These are phyloP conservation scores for Stegostoma tigrinum DNA, from an alignment of 2,113 vertebrate species.

Conservation along the genomic window DNA sequence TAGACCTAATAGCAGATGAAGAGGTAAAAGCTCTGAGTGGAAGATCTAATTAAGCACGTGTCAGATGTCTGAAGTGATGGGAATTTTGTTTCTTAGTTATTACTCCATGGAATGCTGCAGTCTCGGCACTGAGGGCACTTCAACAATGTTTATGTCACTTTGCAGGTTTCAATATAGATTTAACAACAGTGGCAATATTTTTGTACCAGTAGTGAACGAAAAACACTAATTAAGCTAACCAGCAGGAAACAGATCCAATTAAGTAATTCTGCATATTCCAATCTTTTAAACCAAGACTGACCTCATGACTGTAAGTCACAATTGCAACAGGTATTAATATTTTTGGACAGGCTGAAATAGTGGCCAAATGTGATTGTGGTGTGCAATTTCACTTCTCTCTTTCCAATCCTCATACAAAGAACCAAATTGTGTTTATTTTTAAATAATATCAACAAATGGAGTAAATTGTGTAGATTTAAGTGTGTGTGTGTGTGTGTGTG, in stretches of 20 bases:
- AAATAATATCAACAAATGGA: neutral
- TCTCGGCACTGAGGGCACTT: no score
- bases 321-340: neutral
- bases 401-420: neutral
- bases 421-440: neutral
- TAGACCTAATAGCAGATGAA: neutral
- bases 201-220: neutral
- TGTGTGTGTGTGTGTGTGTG: no score
- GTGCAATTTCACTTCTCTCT: neutral
- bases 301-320: conserved; percentile 23
- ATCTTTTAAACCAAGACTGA: neutral
- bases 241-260: neutral
- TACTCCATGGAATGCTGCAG: neutral
- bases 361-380: neutral
- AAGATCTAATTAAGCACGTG: neutral
- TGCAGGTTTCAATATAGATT: neutral
- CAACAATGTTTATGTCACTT: neutral
- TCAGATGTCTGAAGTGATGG: neutral
- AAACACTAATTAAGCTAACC: conserved; percentile 8
- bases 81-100: neutral
- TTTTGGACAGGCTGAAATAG: neutral
- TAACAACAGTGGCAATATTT: neutral
- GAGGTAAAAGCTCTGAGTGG: neutral
- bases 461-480: neutral
- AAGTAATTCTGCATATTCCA: conserved; percentile 6